phyloP scores from a whole-genome alignment of 1,140 invertebrate species.

The Trypoxylus dichotomus region DNA sequence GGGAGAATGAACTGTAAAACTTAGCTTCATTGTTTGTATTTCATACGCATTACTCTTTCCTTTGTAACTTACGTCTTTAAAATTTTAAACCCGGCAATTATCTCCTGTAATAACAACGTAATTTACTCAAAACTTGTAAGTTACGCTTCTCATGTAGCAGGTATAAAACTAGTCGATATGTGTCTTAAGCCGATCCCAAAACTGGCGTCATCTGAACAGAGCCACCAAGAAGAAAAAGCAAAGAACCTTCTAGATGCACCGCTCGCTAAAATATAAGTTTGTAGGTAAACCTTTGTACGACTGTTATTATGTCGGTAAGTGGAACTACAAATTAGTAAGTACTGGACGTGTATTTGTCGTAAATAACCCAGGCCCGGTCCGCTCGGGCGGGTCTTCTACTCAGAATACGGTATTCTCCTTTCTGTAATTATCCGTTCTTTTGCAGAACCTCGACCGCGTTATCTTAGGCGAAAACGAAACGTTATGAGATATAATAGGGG shows the following conservation, averaged over 20 bases:
- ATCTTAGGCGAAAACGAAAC: background rate
- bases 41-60: no score
- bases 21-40: no score
- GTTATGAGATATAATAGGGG: background rate
- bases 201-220: slow-evolving; percentile 15
- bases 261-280: slow-evolving; percentile 29
- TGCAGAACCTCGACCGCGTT: slow-evolving; percentile 10
- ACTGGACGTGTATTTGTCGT: slow-evolving; percentile 25
- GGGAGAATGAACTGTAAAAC: no score
- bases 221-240: background rate
- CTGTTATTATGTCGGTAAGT: slow-evolving; percentile 31
- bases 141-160: background rate
- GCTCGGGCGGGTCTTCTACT: background rate
- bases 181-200: background rate
- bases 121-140: background rate
- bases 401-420: slow-evolving; percentile 3
- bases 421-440: slow-evolving; percentile 26
- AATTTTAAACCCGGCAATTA: background rate
- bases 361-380: slow-evolving; percentile 10
- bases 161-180: background rate
- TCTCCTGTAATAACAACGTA: background rate
- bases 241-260: background rate
- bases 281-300: slow-evolving; percentile 27
- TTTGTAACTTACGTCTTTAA: background rate
- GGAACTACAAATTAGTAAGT: slow-evolving; percentile 28